Evolutionary conservation across 2,113 vertebrate genomes (phyloP).

Genomic region (Phainopepla nitens): DNA sequence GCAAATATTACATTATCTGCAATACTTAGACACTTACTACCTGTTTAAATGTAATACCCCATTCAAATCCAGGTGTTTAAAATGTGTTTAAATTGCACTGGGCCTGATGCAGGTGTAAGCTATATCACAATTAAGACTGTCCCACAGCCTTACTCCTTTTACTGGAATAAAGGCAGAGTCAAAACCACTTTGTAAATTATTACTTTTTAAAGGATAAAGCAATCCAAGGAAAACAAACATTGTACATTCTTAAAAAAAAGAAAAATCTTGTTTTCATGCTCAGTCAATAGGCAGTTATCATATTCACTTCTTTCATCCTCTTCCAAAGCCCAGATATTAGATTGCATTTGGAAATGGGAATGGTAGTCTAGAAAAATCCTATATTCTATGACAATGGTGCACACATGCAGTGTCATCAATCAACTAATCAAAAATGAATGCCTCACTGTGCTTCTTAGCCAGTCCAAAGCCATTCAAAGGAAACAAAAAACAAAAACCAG

Average conservation of each 20-base stretch:
- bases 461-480: background rate
- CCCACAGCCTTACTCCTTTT: background rate
- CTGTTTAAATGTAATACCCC: background rate
- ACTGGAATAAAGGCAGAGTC: background rate
- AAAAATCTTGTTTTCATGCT: background rate
- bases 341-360: background rate
- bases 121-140: background rate
- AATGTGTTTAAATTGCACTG: background rate
- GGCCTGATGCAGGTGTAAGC: background rate
- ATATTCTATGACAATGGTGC: background rate
- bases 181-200: background rate
- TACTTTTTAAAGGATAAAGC: background rate
- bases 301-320: background rate
- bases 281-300: background rate
- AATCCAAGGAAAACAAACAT: background rate
- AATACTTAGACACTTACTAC: background rate
- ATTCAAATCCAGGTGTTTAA: background rate
- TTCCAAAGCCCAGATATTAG: background rate
- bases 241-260: background rate
- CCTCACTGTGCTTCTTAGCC: conserved; percentile 1
- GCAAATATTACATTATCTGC: background rate
- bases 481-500: conserved; percentile 25
- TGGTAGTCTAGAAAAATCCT: background rate
- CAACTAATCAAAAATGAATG: conserved; percentile 27
- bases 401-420: conserved; percentile 29